These are phyloP conservation scores for Leptopilina drosophilae DNA, from an alignment of 2,888 invertebrate genomes.

Conservation along the genomic window DNA sequence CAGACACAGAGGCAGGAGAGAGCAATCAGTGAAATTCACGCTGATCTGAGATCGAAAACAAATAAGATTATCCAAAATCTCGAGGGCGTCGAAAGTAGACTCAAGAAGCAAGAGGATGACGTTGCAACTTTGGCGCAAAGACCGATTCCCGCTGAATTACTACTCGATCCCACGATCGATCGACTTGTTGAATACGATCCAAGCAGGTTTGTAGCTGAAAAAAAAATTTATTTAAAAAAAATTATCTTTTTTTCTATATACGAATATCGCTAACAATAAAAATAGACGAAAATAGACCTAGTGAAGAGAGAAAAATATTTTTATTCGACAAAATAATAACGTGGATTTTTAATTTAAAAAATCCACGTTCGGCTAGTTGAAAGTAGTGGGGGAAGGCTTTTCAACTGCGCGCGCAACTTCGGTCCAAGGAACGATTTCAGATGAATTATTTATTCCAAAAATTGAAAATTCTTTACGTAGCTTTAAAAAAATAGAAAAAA, in stretches of 20 bases:
- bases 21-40: slow-evolving; percentile 91
- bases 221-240: neutral
- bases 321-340: too few species aligned
- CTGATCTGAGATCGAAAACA: slow-evolving; percentile 88
- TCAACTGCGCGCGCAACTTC: too few species aligned
- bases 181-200: slow-evolving; percentile 88
- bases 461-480: too few species aligned
- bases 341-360: too few species aligned
- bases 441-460: too few species aligned
- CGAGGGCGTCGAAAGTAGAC: slow-evolving; percentile 89
- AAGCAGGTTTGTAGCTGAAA: slow-evolving; percentile 79
- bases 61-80: slow-evolving; percentile 92
- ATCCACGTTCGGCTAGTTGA: too few species aligned
- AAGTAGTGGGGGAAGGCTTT: too few species aligned
- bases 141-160: slow-evolving; percentile 85
- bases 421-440: too few species aligned
- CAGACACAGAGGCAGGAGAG: slow-evolving; percentile 92
- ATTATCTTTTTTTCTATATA: neutral
- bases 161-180: slow-evolving; percentile 88
- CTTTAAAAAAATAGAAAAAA: too few species aligned
- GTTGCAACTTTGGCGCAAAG: slow-evolving; percentile 87
- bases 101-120: slow-evolving; percentile 91
- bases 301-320: too few species aligned
- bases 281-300: too few species aligned
- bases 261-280: too few species aligned